Percentiles rank a stretch among this genome's conserved stretches.
Conservation (phyloP, 2,888 invertebrate species). For the Chloroclystis v-ata region DNA sequence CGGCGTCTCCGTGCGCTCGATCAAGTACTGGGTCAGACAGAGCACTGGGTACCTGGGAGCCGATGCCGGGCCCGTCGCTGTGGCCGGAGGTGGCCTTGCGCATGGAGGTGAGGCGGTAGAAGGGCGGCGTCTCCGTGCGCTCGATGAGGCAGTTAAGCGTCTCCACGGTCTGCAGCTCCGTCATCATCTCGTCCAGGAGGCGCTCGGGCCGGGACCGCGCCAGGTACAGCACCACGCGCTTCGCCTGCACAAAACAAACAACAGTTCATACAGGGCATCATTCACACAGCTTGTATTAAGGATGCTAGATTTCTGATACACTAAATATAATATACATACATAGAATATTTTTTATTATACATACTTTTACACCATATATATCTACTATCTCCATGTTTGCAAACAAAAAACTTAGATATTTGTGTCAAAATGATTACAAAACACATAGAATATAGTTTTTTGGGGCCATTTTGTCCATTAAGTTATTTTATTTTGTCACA, state of each 20-base stretch:
- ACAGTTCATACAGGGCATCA: neutral
- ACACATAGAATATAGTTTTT: no score
- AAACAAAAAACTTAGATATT: no score
- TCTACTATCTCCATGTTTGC: no score
- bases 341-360: no score
- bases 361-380: no score
- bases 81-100: slow-evolving; percentile 88
- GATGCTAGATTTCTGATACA: no score
- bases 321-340: no score
- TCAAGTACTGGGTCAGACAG: slow-evolving; percentile 90
- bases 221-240: slow-evolving; percentile 94
- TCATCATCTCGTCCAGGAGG: slow-evolving; percentile 97
- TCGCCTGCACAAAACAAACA: slow-evolving; percentile 81
- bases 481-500: no score
- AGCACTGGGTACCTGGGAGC: slow-evolving; percentile 85
- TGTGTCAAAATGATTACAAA: no score
- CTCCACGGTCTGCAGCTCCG: slow-evolving; percentile 97
- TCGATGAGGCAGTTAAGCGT: slow-evolving; percentile 97
- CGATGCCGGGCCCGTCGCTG: slow-evolving; percentile 67
- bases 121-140: slow-evolving; percentile 98
- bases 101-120: slow-evolving; percentile 95
- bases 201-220: slow-evolving; percentile 95
- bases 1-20: slow-evolving; percentile 92
- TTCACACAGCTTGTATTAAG: no score
- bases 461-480: no score